A percentile compares a stretch with the other conserved stretches of the same genome.
Conservation (phyloP, 2,888 invertebrate genomes). For the Eueremaeus valkanovi region DNA sequence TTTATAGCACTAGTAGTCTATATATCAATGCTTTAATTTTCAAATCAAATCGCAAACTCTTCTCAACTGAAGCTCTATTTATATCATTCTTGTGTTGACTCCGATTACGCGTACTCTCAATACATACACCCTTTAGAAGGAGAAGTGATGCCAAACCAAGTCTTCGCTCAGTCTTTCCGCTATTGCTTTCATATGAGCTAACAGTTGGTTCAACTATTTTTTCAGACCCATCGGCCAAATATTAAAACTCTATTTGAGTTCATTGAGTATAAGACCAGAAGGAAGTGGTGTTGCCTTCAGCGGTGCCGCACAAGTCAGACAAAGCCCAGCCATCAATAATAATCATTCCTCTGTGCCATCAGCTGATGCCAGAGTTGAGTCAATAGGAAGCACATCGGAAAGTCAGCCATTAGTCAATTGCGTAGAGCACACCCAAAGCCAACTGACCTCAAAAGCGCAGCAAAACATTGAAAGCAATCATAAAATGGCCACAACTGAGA, state of each 20-base stretch:
- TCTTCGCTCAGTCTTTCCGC: background rate
- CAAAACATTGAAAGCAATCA: conserved; percentile 55
- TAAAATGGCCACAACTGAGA: conserved; percentile 64
- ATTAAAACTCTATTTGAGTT: conserved; percentile 31
- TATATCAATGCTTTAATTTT: no score
- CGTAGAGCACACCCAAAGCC: background rate
- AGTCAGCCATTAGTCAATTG: background rate
- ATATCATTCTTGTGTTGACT: background rate
- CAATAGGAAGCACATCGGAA: background rate
- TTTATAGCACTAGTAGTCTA: no score
- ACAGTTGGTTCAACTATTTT: background rate
- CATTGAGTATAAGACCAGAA: conserved; percentile 37
- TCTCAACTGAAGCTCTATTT: background rate
- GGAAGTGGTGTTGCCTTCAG: conserved; percentile 38
- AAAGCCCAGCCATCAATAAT: background rate
- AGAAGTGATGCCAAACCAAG: background rate
- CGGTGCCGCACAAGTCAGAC: background rate
- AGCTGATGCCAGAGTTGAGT: background rate
- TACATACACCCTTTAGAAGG: background rate
- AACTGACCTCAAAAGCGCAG: conserved; percentile 20
- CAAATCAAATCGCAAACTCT: no score
- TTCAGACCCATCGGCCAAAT: conserved; percentile 40
- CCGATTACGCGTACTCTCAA: conserved; percentile 18
- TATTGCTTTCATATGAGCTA: background rate
- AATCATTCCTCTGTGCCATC: background rate